Conservation (phyloP, 2,113 vertebrate genomes). For the Pleuronectes platessa region DNA sequence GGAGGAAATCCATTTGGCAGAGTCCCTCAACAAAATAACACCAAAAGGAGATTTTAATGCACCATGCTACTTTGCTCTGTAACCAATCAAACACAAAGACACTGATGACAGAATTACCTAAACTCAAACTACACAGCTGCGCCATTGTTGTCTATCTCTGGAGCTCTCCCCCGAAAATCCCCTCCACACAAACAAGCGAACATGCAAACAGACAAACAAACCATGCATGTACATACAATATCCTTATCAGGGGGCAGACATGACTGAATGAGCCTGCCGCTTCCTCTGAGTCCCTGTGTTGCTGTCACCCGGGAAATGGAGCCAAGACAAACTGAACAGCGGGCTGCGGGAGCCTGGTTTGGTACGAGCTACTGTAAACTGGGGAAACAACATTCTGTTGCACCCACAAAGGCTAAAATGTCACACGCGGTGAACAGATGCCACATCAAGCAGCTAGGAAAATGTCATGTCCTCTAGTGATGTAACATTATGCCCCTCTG, state of each 20-base stretch:
- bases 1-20: slow-evolving; percentile 34
- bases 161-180: slow-evolving; percentile 31
- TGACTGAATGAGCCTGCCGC: slow-evolving; percentile 23
- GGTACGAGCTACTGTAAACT: slow-evolving; percentile 18
- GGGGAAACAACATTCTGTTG: slow-evolving; percentile 34
- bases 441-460: slow-evolving; percentile 46
- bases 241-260: slow-evolving; percentile 63
- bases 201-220: slow-evolving; percentile 45
- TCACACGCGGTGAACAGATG: slow-evolving; percentile 50
- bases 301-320: slow-evolving; percentile 54
- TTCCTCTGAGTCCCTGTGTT: slow-evolving; percentile 16
- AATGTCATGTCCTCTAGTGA: slow-evolving; percentile 58
- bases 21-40: not conserved
- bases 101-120: slow-evolving; percentile 30
- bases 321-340: slow-evolving; percentile 63
- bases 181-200: slow-evolving; percentile 15
- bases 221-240: slow-evolving; percentile 41
- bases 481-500: slow-evolving; percentile 22
- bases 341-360: not conserved
- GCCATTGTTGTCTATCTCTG: slow-evolving; percentile 30
- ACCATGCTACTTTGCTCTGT: not conserved
- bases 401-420: slow-evolving; percentile 51
- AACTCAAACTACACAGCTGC: slow-evolving; percentile 36
- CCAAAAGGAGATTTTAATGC: slow-evolving; percentile 12
- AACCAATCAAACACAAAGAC: slow-evolving; percentile 46